Evolutionary conservation across 2,113 vertebrate genomes (phyloP).

Genomic region (Poeciliopsis retropinna): DNA sequence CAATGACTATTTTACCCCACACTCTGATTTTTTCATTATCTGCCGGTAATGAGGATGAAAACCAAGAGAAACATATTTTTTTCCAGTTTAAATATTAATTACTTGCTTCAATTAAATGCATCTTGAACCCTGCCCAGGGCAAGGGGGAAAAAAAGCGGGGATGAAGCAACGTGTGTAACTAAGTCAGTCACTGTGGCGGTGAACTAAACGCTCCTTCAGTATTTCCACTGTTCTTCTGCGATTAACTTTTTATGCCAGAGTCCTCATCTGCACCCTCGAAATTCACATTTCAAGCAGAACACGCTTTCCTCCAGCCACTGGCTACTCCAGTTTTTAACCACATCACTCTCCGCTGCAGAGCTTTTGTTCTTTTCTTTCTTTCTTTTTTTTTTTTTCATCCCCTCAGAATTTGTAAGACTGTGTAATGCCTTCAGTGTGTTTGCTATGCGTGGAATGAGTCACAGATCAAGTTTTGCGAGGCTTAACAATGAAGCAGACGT

Average conservation of each 20-base stretch:
- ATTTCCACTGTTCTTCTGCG: neutral
- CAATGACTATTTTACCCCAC: neutral
- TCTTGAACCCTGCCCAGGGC: neutral
- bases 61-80: neutral
- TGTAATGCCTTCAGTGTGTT: neutral
- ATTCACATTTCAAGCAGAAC: neutral
- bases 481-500: neutral
- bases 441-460: neutral
- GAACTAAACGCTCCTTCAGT: neutral
- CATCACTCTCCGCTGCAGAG: neutral
- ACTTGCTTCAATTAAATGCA: neutral
- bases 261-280: neutral
- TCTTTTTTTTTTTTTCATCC: too few relatives aligned
- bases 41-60: conserved; percentile 6
- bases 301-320: too few relatives aligned
- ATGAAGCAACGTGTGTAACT: neutral
- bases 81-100: neutral
- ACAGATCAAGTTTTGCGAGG: neutral
- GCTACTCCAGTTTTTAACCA: neutral
- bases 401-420: neutral
- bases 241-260: neutral
- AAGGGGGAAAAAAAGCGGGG: neutral
- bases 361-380: neutral
- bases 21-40: conserved; percentile 9
- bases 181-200: too few relatives aligned